Evolutionary conservation across 2,888 invertebrate species (phyloP), one percentile per base, ranked within the genome.

Genomic region (Disparrhopalites patrizii): DNA sequence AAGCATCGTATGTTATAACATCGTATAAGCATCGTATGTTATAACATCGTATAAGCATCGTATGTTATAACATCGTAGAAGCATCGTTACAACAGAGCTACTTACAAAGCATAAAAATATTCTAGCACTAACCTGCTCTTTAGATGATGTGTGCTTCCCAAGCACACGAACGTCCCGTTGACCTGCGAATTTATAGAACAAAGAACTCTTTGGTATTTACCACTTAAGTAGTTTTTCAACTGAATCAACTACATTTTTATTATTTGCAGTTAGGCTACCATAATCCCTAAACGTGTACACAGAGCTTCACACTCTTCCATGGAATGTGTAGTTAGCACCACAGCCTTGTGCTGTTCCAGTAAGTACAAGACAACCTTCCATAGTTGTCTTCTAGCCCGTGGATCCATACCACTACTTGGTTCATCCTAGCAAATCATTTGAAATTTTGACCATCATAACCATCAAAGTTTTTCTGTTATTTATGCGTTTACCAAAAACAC

Each of bases 311-410:
- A 82, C 76, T 85, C 85, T 43, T 78, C 79, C 76, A 85, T 83
- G 77, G 85, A 86, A 80, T 89, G 89, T 62, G 89, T 88, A 25
- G 86, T 85, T 55, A 89, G 81, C 69, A 89, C 81, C 62, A 88
- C 85, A 70, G 84, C 85, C 74, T 86, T 83, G 54, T 83, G 82
- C 70, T 80, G 81, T 70, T 79, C 81, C 66, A 86, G 82, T 25
- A 84, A 79, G 43, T 80, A 79, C 63, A 80, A 79, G 64, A 85
- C 83, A 69, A 83, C 82, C 73, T 82, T 81, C 85, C 85, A 85
- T 43, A 86, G 77, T 76, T 84, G 84, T 60, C 84, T 78, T 71
- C 89, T 83, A 0, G 89, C 85, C 62, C 81, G 81, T 0, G 87
- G 86, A 76, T 82, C 81, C 80, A 80, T 82, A 5, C 88, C 87